Evolutionary conservation across 2,888 invertebrate species (phyloP).

Genomic region (Cryptus viduatorius): DNA sequence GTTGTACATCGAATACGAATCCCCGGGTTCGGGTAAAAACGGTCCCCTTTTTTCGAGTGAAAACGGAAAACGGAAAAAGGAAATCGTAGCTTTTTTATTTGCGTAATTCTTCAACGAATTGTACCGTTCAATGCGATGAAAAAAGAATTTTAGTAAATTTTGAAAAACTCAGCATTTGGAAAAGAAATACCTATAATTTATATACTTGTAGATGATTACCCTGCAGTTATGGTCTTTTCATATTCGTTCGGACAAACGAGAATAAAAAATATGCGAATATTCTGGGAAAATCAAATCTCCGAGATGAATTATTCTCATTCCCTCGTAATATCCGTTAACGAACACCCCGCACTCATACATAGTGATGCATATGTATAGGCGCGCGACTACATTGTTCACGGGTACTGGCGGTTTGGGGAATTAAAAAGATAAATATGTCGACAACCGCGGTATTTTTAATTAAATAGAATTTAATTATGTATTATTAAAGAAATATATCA

Average conservation of each 20-base stretch:
- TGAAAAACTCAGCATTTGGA: neutral
- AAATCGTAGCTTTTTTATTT: neutral
- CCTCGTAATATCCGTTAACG: conserved; percentile 18
- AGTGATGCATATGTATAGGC: conserved; percentile 32
- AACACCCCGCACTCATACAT: neutral
- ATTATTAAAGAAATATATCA: conserved; percentile 9
- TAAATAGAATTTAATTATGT: conserved; percentile 28
- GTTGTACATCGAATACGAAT: conserved; percentile 33
- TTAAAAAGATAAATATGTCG: conserved; percentile 35
- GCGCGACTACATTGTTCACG: conserved; percentile 6
- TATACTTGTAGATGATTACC: too few species aligned
- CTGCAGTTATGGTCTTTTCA: neutral
- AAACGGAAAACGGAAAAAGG: conserved; percentile 11
- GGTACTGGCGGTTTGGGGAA: neutral
- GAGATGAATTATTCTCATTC: conserved; percentile 15
- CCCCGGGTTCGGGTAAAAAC: neutral
- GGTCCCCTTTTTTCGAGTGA: conserved; percentile 17
- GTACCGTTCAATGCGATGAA: neutral
- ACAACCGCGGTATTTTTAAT: conserved; percentile 31
- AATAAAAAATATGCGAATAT: neutral
- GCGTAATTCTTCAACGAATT: conserved; percentile 2
- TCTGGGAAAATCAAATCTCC: neutral
- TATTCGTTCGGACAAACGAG: neutral
- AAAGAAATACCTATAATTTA: neutral
- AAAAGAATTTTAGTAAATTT: too few species aligned